Base-by-base conservation (phyloP, 2,888 invertebrate species). In the Napeogenes sylphis region DNA sequence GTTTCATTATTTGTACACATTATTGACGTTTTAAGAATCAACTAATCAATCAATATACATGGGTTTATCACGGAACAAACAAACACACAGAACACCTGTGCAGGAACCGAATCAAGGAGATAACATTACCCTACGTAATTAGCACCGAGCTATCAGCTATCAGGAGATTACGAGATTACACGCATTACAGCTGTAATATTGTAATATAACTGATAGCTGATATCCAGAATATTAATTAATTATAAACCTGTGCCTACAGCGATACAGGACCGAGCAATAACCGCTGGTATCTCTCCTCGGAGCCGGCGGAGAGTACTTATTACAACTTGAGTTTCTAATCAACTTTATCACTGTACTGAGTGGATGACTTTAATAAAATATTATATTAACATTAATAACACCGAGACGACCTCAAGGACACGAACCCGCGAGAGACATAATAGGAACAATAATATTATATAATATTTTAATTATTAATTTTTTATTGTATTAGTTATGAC, bases 151-250 rank as follows among this genome's bases (percentile, higher is more conserved):
- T 68, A 68, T 68, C 67, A 38, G 13, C 56, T 61, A 57, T 21
- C 21, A 58, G 63, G 56, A 63, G 68, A 63, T 68, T 68, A 68
- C 51, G 46, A 66, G 72, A 70, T 70, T 73, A 71, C 70, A 65
- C 62, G 69, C 68, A 72, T 73, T 72, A 71, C 68, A 66, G 66
- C 66, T 69, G 72, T 72, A 69, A 71, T 71, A 71, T 61, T 61
- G 68, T 68, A 58, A 67, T 65, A 68, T 64, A 53, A 42, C 38
- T 38, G 62, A 68, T 68, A 66, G 21, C 55, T 33, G 65, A 63
- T 63, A 63, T n/a, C 59, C 33, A 45, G 63, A 57, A 66, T 66
- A 58, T 56, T 63, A 56, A 60, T 68, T 68, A 62, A 68, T 68
- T 68, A 66, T 47, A 63, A 59, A 59, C 54, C 57, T 56, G 32